phyloP scores from a whole-genome alignment of 30 jellyfish, hydroid and myxozoan genomes.

The Calvadosia cruxmelitensis region DNA sequence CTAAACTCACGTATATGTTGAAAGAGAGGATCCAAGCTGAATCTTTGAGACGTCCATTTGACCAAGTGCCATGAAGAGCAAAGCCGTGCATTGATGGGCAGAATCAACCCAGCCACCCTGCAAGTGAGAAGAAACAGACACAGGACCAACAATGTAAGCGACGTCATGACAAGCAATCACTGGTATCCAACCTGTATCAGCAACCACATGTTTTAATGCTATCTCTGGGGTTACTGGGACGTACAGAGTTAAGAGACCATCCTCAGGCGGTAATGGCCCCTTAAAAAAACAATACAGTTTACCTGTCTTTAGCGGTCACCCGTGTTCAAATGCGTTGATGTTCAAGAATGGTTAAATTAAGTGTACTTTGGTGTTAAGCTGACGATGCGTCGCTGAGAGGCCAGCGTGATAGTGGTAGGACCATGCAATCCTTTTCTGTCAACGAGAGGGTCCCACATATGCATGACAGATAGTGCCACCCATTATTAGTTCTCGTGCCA shows the following conservation, averaged over 20 bases:
- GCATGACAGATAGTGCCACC: too few relatives aligned
- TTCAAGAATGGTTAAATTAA: too few relatives aligned
- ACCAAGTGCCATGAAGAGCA: conserved; percentile 75
- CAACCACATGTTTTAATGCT: neutral
- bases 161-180: neutral
- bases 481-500: too few relatives aligned
- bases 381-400: too few relatives aligned
- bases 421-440: too few relatives aligned
- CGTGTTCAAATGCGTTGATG: too few relatives aligned
- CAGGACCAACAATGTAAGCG: neutral
- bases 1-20: conserved; percentile 55
- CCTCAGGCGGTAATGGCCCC: too few relatives aligned
- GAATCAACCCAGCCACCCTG: conserved; percentile 88
- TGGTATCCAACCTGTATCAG: neutral
- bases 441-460: too few relatives aligned
- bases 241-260: neutral
- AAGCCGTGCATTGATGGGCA: conserved; percentile 64
- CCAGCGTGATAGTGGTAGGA: too few relatives aligned
- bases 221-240: neutral
- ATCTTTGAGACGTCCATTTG: conserved; percentile 88
- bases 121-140: neutral
- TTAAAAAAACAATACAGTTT: too few relatives aligned
- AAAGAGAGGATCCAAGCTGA: conserved; percentile 41
- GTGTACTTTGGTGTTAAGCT: too few relatives aligned
- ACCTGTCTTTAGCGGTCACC: too few relatives aligned